A percentile compares a stretch with the other conserved stretches of the same genome.
Conservation (phyloP, 2,113 vertebrate genomes). For the Rissa tridactyla region DNA sequence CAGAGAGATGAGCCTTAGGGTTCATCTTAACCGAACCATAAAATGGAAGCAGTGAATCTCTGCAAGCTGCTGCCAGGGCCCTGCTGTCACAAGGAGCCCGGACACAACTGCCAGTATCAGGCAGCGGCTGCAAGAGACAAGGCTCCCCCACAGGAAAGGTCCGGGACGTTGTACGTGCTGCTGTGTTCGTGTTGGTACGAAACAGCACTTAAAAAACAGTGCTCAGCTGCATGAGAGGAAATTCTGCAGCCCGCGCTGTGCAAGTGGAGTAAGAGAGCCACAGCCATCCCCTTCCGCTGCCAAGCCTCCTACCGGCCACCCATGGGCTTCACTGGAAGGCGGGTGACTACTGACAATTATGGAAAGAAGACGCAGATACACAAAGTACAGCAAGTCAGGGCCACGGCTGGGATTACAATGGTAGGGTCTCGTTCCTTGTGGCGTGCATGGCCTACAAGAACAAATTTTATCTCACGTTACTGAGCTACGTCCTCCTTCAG, state of each 20-base stretch:
- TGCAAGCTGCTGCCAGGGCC: neutral
- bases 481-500: neutral
- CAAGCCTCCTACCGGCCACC: neutral
- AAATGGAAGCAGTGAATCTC: neutral
- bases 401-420: neutral
- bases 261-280: neutral
- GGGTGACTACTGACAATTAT: neutral
- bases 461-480: neutral
- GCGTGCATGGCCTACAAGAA: rapidly evolving
- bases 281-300: neutral
- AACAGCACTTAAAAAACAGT: neutral
- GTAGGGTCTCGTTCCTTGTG: neutral
- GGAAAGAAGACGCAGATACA: neutral
- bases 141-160: neutral
- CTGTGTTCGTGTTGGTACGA: neutral
- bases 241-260: neutral
- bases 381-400: neutral
- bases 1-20: neutral
- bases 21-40: neutral
- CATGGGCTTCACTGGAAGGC: neutral
- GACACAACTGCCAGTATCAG: neutral
- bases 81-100: neutral
- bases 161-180: neutral
- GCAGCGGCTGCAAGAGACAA: neutral
- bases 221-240: neutral